A percentile compares a stretch with the other conserved stretches of the same genome.
These are phyloP conservation scores for Pristis pectinata DNA, from an alignment of 2,797 vertebrate genomes.

Conservation along the genomic window DNA sequence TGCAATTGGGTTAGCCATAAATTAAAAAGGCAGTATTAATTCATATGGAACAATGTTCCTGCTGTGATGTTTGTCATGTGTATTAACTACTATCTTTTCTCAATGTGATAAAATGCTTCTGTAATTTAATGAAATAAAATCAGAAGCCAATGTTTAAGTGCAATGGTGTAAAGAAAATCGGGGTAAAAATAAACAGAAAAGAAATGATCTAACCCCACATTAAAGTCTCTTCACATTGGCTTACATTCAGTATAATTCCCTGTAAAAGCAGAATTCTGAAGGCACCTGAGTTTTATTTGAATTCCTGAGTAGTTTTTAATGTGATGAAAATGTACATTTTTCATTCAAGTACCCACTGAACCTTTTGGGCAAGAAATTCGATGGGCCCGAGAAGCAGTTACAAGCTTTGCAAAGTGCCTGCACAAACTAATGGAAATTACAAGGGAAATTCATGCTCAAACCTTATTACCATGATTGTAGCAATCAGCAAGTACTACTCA, in stretches of 20 bases:
- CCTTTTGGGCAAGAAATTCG: neutral
- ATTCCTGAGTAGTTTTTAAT: neutral
- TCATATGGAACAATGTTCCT: neutral
- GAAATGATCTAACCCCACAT: neutral
- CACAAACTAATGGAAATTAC: too few species aligned
- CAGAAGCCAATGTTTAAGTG: neutral
- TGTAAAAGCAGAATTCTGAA: neutral
- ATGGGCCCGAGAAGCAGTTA: too few species aligned
- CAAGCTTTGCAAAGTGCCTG: too few species aligned
- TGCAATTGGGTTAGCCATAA: conserved; percentile 9
- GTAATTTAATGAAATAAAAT: neutral
- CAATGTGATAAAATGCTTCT: neutral
- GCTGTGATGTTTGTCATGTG: neutral
- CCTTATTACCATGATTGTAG: too few species aligned
- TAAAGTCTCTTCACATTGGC: neutral
- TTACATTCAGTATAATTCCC: neutral
- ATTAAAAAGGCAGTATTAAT: neutral
- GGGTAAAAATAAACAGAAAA: neutral
- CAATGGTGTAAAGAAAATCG: neutral
- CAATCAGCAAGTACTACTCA: too few species aligned
- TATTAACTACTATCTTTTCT: neutral
- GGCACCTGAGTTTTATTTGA: neutral
- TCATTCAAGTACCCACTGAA: neutral
- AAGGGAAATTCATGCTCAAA: too few species aligned
- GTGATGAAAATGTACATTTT: neutral